Evolutionary conservation across 2,888 invertebrate genomes (phyloP), one percentile per base, ranked within the genome.

Genomic region (Atethmia centrago): DNA sequence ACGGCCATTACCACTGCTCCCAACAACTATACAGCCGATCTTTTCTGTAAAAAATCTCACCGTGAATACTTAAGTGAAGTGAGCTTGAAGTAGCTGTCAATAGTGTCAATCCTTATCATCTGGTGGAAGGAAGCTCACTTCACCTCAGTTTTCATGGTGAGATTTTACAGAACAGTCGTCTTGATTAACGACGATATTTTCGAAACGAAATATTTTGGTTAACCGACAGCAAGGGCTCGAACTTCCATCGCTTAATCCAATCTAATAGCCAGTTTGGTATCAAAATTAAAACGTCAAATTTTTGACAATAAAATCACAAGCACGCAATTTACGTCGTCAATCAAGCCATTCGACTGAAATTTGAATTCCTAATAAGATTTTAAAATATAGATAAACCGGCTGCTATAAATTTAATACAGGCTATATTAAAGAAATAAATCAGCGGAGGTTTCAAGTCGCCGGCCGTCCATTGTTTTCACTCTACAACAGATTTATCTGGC

Each of bases 401-500:
- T 67, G 55, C 73, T 70, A 77, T 82, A 82, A 85, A 87, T 80
- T 85, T 47, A 69, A 75, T 74, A 69, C 63, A 16, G 42, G 66
- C 78, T 67, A 77, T 86, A 87, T 87, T 85, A 79, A 84, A 82
- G 77, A 78, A 72, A 82, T 82, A 85, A 87, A 84, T 84, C 84
- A 80, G 71, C 8, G 47, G 28, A 73, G 71, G 80, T 77, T 83
- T 74, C 65, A 77, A 71, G 79, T 82, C 72, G 62, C 73, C 80
- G 66, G 62, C 72, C 78, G 82, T 80, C 84, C 82, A 83, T 85
- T 88, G 87, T 87, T 87, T 88, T 86, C 86, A 88, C 85, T 87
- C 84, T 82, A 87, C 85, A 87, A 87, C 90, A 90, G 88, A 90
- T 90, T 91, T 88, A 87, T 90, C 89, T 87, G 84, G 89, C 82